Conservation (phyloP, 2,113 vertebrate genomes). For the Microtus oregoni region DNA sequence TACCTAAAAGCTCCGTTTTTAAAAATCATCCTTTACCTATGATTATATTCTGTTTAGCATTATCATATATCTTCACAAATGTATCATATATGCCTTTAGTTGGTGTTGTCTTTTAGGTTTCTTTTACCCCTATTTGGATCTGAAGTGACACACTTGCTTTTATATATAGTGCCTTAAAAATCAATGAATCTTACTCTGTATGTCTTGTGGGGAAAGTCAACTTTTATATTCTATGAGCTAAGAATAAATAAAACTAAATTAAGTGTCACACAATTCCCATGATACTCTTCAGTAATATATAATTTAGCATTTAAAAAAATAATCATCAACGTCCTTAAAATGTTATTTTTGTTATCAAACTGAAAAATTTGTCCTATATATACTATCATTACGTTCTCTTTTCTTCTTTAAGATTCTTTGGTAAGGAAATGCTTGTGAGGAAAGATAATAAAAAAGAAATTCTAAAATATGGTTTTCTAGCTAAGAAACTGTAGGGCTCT, state of each 20-base stretch:
- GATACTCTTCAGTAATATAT: slow-evolving; percentile 30
- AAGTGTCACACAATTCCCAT: neutral
- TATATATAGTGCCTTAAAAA: neutral
- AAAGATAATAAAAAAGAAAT: neutral
- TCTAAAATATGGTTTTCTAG: neutral
- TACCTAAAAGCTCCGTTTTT: neutral
- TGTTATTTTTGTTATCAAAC: slow-evolving; percentile 26
- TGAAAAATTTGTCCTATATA: neutral
- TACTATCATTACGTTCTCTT: neutral
- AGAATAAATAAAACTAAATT: slow-evolving; percentile 52
- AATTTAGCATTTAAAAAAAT: slow-evolving; percentile 50
- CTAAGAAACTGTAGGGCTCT: neutral
- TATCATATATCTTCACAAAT: neutral
- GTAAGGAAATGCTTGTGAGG: neutral
- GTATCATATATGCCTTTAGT: neutral
- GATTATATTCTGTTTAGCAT: neutral
- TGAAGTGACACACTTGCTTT: neutral
- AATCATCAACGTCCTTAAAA: neutral
- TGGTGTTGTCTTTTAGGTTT: neutral
- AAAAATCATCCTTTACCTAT: neutral
- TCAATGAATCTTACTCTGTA: slow-evolving; percentile 6
- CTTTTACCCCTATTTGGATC: neutral
- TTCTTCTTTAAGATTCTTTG: neutral
- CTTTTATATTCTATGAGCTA: neutral
- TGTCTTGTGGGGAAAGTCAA: neutral